Base-by-base conservation (phyloP, 2,888 invertebrate genomes). In the Mactromeris polynyma region DNA sequence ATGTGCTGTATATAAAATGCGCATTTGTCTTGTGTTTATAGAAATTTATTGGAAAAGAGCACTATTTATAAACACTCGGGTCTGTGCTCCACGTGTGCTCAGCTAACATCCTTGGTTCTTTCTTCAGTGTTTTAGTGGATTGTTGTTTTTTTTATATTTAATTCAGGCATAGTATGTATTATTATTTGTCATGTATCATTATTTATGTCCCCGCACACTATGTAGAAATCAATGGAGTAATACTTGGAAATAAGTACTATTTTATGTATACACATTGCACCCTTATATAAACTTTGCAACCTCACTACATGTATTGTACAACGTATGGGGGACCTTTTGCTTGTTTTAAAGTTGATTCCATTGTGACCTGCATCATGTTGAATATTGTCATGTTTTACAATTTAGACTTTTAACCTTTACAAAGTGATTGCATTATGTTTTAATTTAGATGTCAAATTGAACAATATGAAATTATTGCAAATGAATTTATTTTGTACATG, bases 21-120 rank as follows among this genome's bases (percentile, higher is more conserved):
- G 92, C 94, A 95, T 95, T 98, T 98, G 98, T 98, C 98, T 98
- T 98, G 98, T 98, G 98, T 98, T 98, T 98, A 98, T 97, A 98
- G 98, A 98, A 98, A 98, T 97, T 97, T 97, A 97, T 97, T 90
- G 98, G 98, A 98, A 98, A 98, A 98, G 98, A 98, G 98, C 98
- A 98, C 96, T 98, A 98, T 98, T 98, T 98, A 98, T 98, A 98
- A 98, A 98, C 98, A 98, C 98, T 98, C 98, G 98, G 98, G 98
- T 95, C 91, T 92, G 92, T 78, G 58, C 84, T 88, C 86, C 89
- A 81, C 38, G 6, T 78, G 86, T 87, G 86, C 86, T 87, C 86
- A 87, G 54, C 31, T 87, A 77, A 87, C 33, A 82, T 82, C 82
- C 82, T 86, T 81, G 26, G 58, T 80, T 85, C n/a, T 31, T 38